Conservation (phyloP, 1,140 invertebrate species). For the Hyphantria cunea region DNA sequence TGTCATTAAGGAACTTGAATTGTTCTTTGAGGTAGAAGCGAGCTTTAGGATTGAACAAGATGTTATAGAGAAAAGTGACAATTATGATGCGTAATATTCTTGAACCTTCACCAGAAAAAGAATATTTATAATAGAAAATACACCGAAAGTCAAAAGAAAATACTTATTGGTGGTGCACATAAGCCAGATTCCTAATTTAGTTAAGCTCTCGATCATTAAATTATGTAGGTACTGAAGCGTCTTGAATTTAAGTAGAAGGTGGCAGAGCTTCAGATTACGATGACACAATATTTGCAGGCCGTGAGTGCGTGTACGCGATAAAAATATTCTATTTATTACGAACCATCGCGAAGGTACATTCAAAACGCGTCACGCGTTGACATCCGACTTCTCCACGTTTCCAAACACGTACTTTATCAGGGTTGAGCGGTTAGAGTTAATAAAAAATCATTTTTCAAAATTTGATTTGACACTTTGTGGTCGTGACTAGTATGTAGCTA, state of each 20-base stretch:
- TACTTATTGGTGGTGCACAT: not conserved
- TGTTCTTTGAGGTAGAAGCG: too few species aligned
- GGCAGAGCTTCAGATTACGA: slow-evolving; percentile 43
- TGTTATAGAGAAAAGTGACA: too few species aligned
- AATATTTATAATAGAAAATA: too few species aligned
- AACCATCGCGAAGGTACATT: slow-evolving; percentile 55
- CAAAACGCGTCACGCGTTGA: slow-evolving; percentile 74
- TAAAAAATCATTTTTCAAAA: too few species aligned
- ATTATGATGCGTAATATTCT: too few species aligned
- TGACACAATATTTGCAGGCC: slow-evolving; percentile 67
- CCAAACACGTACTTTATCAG: slow-evolving; percentile 43
- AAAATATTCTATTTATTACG: slow-evolving; percentile 77
- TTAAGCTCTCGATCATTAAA: slow-evolving; percentile 21
- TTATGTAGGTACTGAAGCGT: slow-evolving; percentile 10
- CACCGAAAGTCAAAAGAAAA: too few species aligned
- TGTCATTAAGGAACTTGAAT: too few species aligned
- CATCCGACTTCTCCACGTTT: slow-evolving; percentile 59
- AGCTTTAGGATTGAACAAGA: too few species aligned
- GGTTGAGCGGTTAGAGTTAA: slow-evolving; percentile 32
- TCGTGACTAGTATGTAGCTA: too few species aligned
- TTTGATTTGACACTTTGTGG: too few species aligned
- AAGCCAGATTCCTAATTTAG: slow-evolving; percentile 7
- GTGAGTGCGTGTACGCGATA: slow-evolving; percentile 68
- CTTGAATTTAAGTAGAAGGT: slow-evolving; percentile 20
- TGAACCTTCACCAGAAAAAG: too few species aligned